Conservation (phyloP, 2,888 invertebrate genomes). For the Tetramorium bicarinatum region DNA sequence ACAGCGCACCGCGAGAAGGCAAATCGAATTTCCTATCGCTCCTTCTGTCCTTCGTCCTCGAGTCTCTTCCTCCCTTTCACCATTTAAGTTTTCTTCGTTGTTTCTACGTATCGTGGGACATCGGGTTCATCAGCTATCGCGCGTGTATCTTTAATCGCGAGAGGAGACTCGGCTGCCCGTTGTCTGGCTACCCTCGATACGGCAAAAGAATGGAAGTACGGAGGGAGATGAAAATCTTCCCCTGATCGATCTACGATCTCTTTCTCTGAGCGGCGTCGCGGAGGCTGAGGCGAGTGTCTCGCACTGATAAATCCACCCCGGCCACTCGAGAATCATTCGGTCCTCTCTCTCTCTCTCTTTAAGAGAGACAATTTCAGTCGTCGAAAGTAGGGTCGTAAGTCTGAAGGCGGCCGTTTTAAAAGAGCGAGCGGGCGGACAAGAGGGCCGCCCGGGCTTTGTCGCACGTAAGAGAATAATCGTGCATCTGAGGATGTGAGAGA, state of each 20-base stretch:
- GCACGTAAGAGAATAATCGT: constrained; percentile 28
- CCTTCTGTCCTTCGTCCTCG: not conserved
- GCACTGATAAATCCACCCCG: constrained; percentile 24
- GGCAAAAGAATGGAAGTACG: not conserved
- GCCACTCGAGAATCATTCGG: constrained; percentile 25
- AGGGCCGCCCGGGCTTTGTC: not conserved
- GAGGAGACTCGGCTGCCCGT: not conserved
- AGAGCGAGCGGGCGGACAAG: not conserved
- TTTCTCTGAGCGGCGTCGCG: not conserved
- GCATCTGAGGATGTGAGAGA: constrained; percentile 30
- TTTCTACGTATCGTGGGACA: not conserved
- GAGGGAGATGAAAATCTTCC: not conserved
- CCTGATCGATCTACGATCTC: constrained; percentile 40
- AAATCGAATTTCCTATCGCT: constrained; percentile 5
- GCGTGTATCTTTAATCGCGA: constrained; percentile 7
- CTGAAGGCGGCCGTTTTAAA: constrained; percentile 22
- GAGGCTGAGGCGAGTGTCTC: constrained; percentile 4
- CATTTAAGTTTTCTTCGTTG: constrained; percentile 13
- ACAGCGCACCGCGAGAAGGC: not conserved
- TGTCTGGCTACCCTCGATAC: not conserved
- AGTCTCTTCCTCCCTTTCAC: not conserved
- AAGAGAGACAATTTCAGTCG: constrained; percentile 6
- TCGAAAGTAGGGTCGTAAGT: not conserved
- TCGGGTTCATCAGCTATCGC: constrained; percentile 12
- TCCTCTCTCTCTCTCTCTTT: not conserved